These are phyloP conservation scores for Prorops nasuta DNA, from an alignment of 1,140 invertebrate species.

Conservation along the genomic window DNA sequence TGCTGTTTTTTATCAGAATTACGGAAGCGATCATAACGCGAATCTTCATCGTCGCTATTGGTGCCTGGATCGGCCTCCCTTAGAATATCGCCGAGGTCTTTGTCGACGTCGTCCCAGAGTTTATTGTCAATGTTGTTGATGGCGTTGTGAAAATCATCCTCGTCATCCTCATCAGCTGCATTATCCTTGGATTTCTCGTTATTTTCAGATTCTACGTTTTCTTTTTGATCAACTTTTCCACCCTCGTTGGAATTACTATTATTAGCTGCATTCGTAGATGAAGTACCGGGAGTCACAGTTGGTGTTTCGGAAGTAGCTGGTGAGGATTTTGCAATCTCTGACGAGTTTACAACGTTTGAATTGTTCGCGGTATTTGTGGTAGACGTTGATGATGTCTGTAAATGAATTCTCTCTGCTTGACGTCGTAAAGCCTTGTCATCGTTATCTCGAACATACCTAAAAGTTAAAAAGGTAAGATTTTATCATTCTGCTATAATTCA, in stretches of 20 bases:
- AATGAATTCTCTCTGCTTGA: conserved; percentile 67
- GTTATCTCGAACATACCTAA: conserved; percentile 67
- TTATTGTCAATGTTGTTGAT: conserved; percentile 61
- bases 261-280: conserved; percentile 9
- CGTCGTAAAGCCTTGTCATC: conserved; percentile 69
- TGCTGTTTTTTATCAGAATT: conserved; percentile 54
- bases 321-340: conserved; percentile 29
- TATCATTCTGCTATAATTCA: too few species aligned
- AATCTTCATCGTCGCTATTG: conserved; percentile 70
- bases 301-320: conserved; percentile 27
- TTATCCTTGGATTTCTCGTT: conserved; percentile 19
- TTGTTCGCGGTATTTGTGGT: conserved; percentile 21
- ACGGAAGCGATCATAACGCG: conserved; percentile 60
- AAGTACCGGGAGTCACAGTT: conserved; percentile 15
- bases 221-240: conserved; percentile 25
- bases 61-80: conserved; percentile 63
- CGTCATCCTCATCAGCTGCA: conserved; percentile 58
- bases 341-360: conserved; percentile 18
- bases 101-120: conserved; percentile 73
- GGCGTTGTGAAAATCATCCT: too few species aligned
- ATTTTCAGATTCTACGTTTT: conserved; percentile 25
- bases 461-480: too few species aligned
- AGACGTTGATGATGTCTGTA: conserved; percentile 40
- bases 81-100: conserved; percentile 69
- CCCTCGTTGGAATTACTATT: conserved; percentile 18